Conservation (phyloP, 2,888 invertebrate genomes). For the Strigamia crassipes region DNA sequence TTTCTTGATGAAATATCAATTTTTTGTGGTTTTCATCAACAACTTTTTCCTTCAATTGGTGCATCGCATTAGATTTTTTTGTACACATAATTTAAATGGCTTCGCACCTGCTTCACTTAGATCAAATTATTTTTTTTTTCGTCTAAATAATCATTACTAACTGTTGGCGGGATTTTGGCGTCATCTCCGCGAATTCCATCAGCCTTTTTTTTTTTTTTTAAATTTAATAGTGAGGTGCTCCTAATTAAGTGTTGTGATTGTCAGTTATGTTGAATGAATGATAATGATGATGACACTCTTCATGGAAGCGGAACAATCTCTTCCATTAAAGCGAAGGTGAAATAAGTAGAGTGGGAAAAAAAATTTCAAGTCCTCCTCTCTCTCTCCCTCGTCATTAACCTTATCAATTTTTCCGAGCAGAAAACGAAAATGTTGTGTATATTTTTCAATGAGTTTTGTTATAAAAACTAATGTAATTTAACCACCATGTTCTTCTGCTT, state of each 20-base stretch:
- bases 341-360: conserved; percentile 28
- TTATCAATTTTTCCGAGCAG: conserved; percentile 32
- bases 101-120: conserved; percentile 12
- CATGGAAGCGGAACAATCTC: conserved; percentile 30
- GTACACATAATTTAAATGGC: neutral
- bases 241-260: conserved; percentile 35
- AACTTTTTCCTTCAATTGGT: conserved; percentile 3
- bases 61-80: conserved; percentile 7
- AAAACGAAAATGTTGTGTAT: conserved; percentile 36
- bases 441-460: conserved; percentile 36
- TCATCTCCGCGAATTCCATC: conserved; percentile 21
- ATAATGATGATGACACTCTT: conserved; percentile 32
- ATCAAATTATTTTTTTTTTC: conserved; percentile 11
- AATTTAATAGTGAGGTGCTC: conserved; percentile 32
- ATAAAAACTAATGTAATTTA: conserved; percentile 36
- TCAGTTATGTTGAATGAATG: conserved; percentile 35
- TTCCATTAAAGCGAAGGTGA: conserved; percentile 24
- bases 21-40: neutral
- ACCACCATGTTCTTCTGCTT: conserved; percentile 23
- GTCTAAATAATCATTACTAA: neutral
- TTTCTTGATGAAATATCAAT: neutral
- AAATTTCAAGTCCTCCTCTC: conserved; percentile 22
- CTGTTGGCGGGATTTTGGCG: neutral
- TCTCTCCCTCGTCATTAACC: conserved; percentile 33
- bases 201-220: neutral